Evolutionary conservation across 2,797 vertebrate genomes (phyloP), one percentile per base, ranked within the genome.

Genomic region (Peromyscus eremicus): DNA sequence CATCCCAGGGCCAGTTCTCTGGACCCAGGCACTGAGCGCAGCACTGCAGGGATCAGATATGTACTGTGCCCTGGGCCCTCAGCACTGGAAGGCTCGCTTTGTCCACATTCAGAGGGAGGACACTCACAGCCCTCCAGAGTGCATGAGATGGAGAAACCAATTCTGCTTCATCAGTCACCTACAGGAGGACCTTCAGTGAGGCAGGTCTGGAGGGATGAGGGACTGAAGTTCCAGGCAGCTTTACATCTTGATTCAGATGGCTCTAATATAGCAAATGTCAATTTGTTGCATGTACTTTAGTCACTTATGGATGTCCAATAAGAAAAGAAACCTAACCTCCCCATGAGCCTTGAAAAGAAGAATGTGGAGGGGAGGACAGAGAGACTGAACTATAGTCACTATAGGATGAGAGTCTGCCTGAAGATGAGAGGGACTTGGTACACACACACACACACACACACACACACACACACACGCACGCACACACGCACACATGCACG

Each of bases 321-420:
- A 66, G 17, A 34, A 34, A 57, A 32, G 25, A 49, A 23, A 27
- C 6, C 43, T 32, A 52, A 49, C 5, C 66, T 49, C 73, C 85
- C 66, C 2, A 0, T 21, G 46, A 40, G 43, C 34, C 34, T 5
- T 43, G 43, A 27, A 60, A 13, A 32, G 55, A 68, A 55, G 46
- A 49, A 1, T 0, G 0, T 2, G 6, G 57, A 0, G 3, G 29
- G 43, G 17, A 64, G 25, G 21, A 10, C 4, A 14, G 2, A 5
- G 49, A 57, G 37, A 10, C 6, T 60, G n/a, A 81, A 9, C 80
- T 32, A 43, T 43, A 43, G 37, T 83, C 81, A 43, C 81, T 25
- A 25, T n/a, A 29, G 34, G 23, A 27, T 17, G 5, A 37, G 16
- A 60, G 52, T 29, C 84, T 0, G 0, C 75, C 46, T n/a, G 43